phyloP scores from a whole-genome alignment of 1,140 invertebrate species.

The Polyergus mexicanus region DNA sequence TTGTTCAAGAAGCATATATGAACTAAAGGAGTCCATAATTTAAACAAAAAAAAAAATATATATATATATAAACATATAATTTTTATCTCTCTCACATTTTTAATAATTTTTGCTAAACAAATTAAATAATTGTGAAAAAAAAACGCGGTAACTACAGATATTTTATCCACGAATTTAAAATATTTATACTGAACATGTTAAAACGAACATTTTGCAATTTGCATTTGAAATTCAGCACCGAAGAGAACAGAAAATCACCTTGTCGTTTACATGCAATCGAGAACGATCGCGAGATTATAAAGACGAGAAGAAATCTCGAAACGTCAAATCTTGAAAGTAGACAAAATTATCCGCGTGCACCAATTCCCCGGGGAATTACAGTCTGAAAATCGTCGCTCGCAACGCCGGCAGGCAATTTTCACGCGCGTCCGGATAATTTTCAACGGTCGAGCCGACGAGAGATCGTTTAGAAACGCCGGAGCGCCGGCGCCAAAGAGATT shows the following conservation, averaged over 20 bases:
- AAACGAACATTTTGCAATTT: background rate
- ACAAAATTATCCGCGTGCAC: constrained; percentile 51
- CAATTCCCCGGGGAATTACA: constrained; percentile 48
- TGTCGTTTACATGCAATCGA: constrained; percentile 16
- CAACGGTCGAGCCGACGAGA: constrained; percentile 58
- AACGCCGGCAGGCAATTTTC: constrained; percentile 73
- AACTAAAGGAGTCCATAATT: background rate
- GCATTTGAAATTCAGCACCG: background rate
- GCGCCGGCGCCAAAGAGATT: constrained; percentile 72
- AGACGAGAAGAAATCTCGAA: constrained; percentile 40
- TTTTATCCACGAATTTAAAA: background rate
- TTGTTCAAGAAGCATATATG: background rate
- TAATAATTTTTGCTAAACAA: background rate
- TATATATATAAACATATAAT: background rate
- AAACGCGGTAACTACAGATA: background rate
- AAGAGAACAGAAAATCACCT: constrained; percentile 25
- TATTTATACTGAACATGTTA: background rate
- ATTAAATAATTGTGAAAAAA: background rate
- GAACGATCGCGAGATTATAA: constrained; percentile 17
- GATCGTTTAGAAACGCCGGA: constrained; percentile 73
- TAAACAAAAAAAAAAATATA: background rate
- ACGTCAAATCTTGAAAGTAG: constrained; percentile 39
- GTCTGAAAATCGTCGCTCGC: constrained; percentile 57
- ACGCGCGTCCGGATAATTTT: constrained; percentile 77
- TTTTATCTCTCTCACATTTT: background rate